These are phyloP conservation scores for Musca vetustissima DNA, from an alignment of 1,140 invertebrate species.

Conservation along the genomic window DNA sequence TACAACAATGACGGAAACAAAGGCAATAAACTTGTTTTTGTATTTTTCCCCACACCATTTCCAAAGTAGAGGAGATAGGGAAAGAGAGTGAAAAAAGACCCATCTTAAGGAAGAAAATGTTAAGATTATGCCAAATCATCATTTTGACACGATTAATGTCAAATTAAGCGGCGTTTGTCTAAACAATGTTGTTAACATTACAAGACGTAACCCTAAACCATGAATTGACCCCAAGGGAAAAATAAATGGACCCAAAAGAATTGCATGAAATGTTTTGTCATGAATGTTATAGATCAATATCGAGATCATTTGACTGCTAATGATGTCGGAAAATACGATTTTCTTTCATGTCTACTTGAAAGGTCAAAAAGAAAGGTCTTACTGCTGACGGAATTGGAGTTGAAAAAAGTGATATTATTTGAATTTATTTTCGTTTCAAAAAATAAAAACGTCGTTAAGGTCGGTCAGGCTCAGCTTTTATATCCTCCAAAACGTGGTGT, in stretches of 20 bases:
- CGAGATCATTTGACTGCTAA: too few species aligned
- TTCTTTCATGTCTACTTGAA: too few species aligned
- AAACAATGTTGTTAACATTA: conserved; percentile 24
- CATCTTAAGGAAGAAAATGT: not conserved
- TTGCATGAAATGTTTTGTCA: not conserved
- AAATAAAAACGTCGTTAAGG: too few species aligned
- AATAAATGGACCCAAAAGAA: not conserved
- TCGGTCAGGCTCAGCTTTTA: too few species aligned
- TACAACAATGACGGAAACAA: not conserved
- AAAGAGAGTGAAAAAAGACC: not conserved
- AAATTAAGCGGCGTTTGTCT: conserved; percentile 27
- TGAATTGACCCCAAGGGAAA: not conserved
- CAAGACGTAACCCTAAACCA: not conserved
- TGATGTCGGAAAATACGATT: too few species aligned
- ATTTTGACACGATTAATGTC: conserved; percentile 31
- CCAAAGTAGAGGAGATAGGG: not conserved
- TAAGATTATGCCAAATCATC: conserved; percentile 27
- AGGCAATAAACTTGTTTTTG: not conserved
- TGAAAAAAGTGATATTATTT: too few species aligned
- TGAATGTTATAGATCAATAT: not conserved
- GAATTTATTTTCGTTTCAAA: too few species aligned
- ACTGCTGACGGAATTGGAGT: too few species aligned
- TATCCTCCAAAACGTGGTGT: too few species aligned
- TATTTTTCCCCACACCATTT: conserved; percentile 8
- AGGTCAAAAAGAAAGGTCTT: too few species aligned